These are phyloP conservation scores for Onychostoma macrolepis DNA, from an alignment of 2,113 vertebrate genomes.

Conservation along the genomic window DNA sequence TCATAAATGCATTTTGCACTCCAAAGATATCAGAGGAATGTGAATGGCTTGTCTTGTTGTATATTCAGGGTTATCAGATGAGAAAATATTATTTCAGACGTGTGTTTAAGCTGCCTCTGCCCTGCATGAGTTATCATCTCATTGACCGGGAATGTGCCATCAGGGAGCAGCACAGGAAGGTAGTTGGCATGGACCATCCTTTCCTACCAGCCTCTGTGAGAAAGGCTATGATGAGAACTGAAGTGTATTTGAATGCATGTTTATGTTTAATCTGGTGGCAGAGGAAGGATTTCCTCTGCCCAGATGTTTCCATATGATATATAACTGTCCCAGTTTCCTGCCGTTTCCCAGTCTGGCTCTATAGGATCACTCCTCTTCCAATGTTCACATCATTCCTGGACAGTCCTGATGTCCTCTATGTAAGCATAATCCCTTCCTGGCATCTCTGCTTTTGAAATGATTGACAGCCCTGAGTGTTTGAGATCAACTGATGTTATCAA, in stretches of 20 bases:
- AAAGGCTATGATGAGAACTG: slow-evolving; percentile 8
- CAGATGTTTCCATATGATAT: slow-evolving; percentile 72
- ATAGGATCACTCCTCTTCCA: slow-evolving; percentile 36
- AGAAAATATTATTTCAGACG: slow-evolving; percentile 61
- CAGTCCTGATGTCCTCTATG: neutral
- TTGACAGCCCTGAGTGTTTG: neutral
- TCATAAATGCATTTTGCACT: neutral
- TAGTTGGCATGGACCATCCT: slow-evolving; percentile 29
- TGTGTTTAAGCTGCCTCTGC: slow-evolving; percentile 35
- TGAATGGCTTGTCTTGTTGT: slow-evolving; percentile 43
- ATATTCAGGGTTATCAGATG: slow-evolving; percentile 42
- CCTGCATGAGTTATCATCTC: slow-evolving; percentile 28
- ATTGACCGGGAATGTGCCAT: slow-evolving; percentile 6
- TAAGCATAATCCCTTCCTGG: slow-evolving; percentile 50
- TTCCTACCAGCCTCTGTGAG: slow-evolving; percentile 62
- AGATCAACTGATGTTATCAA: slow-evolving; percentile 53
- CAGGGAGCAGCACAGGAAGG: neutral
- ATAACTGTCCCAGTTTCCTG: slow-evolving; percentile 53
- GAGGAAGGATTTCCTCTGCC: slow-evolving; percentile 57
- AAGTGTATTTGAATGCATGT: neutral
- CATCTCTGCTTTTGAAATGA: slow-evolving; percentile 21
- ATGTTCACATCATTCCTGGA: slow-evolving; percentile 27
- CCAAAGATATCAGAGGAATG: slow-evolving; percentile 40
- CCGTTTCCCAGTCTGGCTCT: slow-evolving; percentile 15
- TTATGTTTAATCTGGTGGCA: slow-evolving; percentile 3